phyloP scores from a whole-genome alignment of 1,140 invertebrate genomes.

The Hylaeus anthracinus region DNA sequence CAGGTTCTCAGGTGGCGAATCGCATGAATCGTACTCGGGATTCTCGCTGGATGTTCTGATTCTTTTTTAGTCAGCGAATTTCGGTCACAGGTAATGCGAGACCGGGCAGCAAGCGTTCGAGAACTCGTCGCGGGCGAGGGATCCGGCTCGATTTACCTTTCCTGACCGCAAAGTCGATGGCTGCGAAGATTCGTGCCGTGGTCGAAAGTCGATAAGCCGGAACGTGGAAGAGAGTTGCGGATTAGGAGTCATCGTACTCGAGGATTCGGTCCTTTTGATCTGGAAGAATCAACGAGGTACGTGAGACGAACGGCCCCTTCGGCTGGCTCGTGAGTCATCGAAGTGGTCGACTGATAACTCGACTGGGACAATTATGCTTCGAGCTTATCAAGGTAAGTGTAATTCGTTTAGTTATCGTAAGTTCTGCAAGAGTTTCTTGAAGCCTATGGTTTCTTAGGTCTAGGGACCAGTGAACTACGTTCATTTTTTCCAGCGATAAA shows the following conservation, averaged over 20 bases:
- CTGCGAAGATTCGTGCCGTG: conserved; percentile 36
- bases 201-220: conserved; percentile 33
- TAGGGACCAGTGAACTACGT: too few relatives aligned
- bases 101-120: conserved; percentile 21
- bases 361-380: neutral
- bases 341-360: neutral
- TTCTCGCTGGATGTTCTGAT: conserved; percentile 15
- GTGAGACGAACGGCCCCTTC: neutral
- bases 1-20: neutral
- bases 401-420: too few relatives aligned
- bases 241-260: conserved; percentile 36
- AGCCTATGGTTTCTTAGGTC: too few relatives aligned
- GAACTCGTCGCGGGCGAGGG: conserved; percentile 28
- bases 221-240: conserved; percentile 13
- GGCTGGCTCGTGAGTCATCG: neutral
- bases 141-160: conserved; percentile 60
- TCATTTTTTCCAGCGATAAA: too few relatives aligned
- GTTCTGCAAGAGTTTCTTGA: too few relatives aligned
- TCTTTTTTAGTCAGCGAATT: conserved; percentile 42
- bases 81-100: conserved; percentile 46
- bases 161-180: conserved; percentile 48
- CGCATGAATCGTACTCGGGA: conserved; percentile 27
- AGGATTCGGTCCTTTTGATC: conserved; percentile 24
- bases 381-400: neutral
- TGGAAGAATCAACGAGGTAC: too few relatives aligned